Evolutionary conservation across 2,113 vertebrate species (phyloP).

Genomic region (Zosterops lateralis): DNA sequence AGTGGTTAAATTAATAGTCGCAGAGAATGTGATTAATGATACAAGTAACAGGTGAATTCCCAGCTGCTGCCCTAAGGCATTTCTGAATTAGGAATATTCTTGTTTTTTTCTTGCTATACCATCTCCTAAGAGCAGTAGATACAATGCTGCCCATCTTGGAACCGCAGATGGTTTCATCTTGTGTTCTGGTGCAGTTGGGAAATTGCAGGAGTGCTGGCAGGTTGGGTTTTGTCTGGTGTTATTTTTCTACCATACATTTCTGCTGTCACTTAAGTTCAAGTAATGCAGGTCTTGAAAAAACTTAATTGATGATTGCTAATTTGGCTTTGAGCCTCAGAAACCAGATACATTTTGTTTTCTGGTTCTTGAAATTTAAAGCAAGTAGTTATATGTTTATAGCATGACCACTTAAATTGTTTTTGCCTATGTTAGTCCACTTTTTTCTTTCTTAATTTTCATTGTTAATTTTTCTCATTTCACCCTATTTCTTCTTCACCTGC

Average conservation of each 20-base stretch:
- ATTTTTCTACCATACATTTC: neutral
- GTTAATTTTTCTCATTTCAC: neutral
- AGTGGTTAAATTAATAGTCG: neutral
- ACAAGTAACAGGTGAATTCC: neutral
- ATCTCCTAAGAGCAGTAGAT: neutral
- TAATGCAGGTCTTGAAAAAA: neutral
- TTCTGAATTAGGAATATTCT: neutral
- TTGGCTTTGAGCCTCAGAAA: neutral
- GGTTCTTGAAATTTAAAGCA: neutral
- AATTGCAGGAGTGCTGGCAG: neutral
- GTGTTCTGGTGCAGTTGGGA: neutral
- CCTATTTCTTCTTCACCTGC: neutral
- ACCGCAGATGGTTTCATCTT: neutral
- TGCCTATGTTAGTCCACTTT: neutral
- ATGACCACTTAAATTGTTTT: neutral
- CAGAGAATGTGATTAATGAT: neutral
- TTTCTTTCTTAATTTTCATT: neutral
- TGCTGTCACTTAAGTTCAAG: neutral
- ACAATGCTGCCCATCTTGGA: neutral
- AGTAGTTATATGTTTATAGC: neutral
- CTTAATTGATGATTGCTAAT: neutral
- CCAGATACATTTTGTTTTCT: neutral
- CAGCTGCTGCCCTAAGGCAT: neutral
- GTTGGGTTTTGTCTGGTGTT: neutral
- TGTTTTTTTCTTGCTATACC: neutral